phyloP scores from a whole-genome alignment of 2,888 invertebrate species.

The Andrena fulva region DNA sequence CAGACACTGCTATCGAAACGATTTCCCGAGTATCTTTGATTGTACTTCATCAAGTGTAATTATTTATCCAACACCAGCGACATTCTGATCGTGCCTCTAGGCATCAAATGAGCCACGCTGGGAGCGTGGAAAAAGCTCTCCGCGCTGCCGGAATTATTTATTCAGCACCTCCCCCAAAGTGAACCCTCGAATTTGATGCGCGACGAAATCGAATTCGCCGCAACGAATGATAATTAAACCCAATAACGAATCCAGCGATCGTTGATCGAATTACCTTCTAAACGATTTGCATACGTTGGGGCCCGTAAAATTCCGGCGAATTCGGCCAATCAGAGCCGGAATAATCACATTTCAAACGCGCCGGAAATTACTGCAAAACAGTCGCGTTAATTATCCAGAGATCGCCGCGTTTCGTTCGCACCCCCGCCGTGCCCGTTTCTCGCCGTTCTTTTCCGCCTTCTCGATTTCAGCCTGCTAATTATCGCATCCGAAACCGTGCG shows the following conservation, averaged over 20 bases:
- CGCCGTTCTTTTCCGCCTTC: background rate
- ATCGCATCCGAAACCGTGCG: conserved; percentile 12
- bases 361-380: conserved; percentile 39
- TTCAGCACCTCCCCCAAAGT: conserved; percentile 16
- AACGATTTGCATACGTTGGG: conserved; percentile 35
- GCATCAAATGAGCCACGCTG: background rate
- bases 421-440: too few species aligned
- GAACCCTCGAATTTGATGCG: conserved; percentile 33
- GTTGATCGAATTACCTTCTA: conserved; percentile 44
- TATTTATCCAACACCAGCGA: background rate
- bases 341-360: conserved; percentile 20
- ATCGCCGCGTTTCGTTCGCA: conserved; percentile 2
- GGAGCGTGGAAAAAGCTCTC: background rate
- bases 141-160: conserved; percentile 21
- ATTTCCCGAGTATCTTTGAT: background rate
- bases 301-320: conserved; percentile 15
- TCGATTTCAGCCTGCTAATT: background rate
- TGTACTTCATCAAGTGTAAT: background rate
- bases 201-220: conserved; percentile 33
- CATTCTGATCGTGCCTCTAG: background rate
- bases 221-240: conserved; percentile 35
- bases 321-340: conserved; percentile 21
- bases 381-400: conserved; percentile 9
- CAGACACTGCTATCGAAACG: background rate
- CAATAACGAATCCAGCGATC: conserved; percentile 32